Base-by-base conservation (phyloP, 1,140 invertebrate genomes). In the Cydia amplana region DNA sequence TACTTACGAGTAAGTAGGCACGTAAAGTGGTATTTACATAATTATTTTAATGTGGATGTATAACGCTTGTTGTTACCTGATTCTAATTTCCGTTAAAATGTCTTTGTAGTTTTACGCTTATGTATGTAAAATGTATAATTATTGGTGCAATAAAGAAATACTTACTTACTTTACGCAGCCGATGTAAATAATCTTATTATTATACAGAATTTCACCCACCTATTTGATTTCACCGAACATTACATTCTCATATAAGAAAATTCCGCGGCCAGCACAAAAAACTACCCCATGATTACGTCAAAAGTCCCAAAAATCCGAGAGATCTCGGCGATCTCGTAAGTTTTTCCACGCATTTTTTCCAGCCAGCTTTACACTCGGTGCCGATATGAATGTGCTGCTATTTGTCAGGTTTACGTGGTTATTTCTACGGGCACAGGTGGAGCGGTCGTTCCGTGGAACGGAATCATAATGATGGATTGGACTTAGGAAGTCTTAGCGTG, bases 401-500 rank as follows among this genome's bases (percentile, higher is more conserved):
- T 88, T 88, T 88, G 85, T 88, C 81, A 87, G 85, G 83, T 86
- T 88, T 88, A 88, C 82, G 79, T 78, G 84, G 85, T 85, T 85
- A 86, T 88, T 88, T 88, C 85, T 85, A 83, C 77, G 83, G 74
- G 80, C 80, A 80, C 86, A 88, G 84, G 85, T 85, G 87, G 78
- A 74, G 74, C 32, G 78, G 63, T 74, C 63, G 79, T 79, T 75
- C 81, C 78, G 79, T 83, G 82, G 79, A 81, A 81, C 80, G 76
- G 81, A 86, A 87, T 88, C 86, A 87, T 88, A 88, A 88, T 86
- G 85, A 88, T 83, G 77, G 80, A 88, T 88, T 85, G 84, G 82
- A 84, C 84, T 88, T 88, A 79, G 79, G 78, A 84, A 82, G 81
- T 83, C 83, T 85, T 84, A 82, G 79, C 75, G 77, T 73, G 74